phyloP scores from a whole-genome alignment of 2,888 invertebrate species.

The Hydrotaea cyrtoneurina region DNA sequence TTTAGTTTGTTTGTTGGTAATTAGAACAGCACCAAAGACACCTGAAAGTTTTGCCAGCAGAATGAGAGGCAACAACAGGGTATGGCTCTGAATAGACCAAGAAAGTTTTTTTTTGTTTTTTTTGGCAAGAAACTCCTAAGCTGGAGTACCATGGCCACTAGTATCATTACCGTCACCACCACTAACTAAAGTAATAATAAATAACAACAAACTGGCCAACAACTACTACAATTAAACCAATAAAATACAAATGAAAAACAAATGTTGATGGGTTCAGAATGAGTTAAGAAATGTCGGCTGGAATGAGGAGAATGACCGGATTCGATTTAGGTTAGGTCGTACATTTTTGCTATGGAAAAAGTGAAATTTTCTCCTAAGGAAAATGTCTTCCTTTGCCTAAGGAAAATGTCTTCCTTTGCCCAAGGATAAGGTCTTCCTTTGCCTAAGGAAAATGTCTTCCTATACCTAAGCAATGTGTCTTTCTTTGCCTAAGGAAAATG shows the following conservation, averaged over 20 bases:
- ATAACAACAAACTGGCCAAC: conserved; percentile 40
- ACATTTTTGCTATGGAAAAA: no score
- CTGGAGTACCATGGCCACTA: neutral
- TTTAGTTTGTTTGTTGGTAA: conserved; percentile 66
- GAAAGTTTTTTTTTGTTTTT: neutral
- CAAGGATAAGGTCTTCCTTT: no score
- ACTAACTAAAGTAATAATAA: conserved; percentile 28
- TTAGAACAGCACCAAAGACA: conserved; percentile 70
- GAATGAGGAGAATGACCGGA: no score
- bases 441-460: no score
- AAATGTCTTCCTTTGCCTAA: no score
- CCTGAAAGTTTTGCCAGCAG: conserved; percentile 54
- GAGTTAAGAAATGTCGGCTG: neutral
- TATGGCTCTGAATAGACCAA: neutral
- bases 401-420: no score
- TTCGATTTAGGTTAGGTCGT: no score
- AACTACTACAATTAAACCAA: conserved; percentile 46
- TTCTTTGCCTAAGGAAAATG: no score
- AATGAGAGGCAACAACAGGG: neutral
- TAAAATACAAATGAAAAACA: conserved; percentile 37
- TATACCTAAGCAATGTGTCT: no score
- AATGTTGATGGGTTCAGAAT: neutral
- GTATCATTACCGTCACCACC: neutral
- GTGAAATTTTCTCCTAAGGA: no score
- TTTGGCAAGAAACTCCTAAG: conserved; percentile 15